These are phyloP conservation scores for Actinia equina DNA, from an alignment of 64 coral and sea anemone species.

Conservation along the genomic window DNA sequence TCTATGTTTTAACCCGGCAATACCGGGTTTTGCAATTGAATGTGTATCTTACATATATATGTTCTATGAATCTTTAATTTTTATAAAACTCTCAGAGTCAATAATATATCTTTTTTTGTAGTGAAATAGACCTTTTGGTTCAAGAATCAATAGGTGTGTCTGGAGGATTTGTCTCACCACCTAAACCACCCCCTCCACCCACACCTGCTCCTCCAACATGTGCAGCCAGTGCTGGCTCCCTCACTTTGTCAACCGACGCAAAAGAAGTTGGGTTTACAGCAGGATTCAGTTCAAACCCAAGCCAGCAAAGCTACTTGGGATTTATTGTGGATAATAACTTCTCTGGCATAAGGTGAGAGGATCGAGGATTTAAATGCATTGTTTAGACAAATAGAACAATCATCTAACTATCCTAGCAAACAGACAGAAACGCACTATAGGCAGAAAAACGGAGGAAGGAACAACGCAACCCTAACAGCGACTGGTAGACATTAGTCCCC, in stretches of 20 bases:
- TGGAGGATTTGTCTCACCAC: slow-evolving; percentile 57
- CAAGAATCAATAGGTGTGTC: slow-evolving; percentile 64
- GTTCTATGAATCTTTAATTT: no score
- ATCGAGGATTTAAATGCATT: no score
- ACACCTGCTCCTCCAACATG: slow-evolving; percentile 53
- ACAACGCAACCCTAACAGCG: no score
- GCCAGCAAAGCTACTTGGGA: neutral
- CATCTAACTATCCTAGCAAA: no score
- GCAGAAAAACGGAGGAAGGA: no score
- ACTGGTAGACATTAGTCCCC: no score
- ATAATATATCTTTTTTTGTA: neutral
- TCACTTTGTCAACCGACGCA: neutral
- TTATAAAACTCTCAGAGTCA: no score
- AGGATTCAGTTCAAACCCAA: neutral
- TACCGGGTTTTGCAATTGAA: no score
- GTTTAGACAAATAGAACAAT: no score
- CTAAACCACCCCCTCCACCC: slow-evolving; percentile 31
- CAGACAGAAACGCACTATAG: no score
- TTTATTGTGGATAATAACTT: neutral
- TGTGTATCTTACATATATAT: no score
- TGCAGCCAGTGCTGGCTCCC: slow-evolving; percentile 20
- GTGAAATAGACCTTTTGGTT: slow-evolving; percentile 38
- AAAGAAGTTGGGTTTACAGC: slow-evolving; percentile 26
- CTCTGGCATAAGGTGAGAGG: neutral
- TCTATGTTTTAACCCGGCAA: no score